Evolutionary conservation across 1,140 invertebrate genomes (phyloP), one percentile per base, ranked within the genome.

Genomic region (Meloidogyne floridensis): DNA sequence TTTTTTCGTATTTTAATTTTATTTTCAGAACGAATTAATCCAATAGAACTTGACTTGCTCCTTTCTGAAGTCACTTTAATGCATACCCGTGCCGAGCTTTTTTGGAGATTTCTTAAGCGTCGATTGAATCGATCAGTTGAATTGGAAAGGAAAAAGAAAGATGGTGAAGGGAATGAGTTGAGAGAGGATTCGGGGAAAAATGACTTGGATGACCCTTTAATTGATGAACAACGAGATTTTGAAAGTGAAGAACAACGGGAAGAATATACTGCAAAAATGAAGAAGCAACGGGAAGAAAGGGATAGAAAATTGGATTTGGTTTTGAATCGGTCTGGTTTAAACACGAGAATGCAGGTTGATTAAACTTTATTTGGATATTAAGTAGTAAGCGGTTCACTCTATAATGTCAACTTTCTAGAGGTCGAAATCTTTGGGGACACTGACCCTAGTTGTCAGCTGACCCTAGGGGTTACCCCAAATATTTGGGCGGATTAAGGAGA

Each of bases 1-100:
- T 13, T 47, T 72, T 43, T 47, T 43, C 9, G 3, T 59, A n/a
- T 70, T 70, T 7, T n/a, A 43, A 65, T 6, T 65, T n/a, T 1
- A 11, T 13, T 47, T 59, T n/a, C 51, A 75, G 82, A 81, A 54
- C 91, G 91, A 85, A 77, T 91, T 75, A 94, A 97, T 91, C 94
- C 96, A 0, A 94, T 95, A 87, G 93, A 95, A 83, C 92, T 97
- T 10, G 97, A 98, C 92, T 92, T 94, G 0, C 91, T 97, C 6
- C 93, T 98, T 71, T 94, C 93, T 18, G 97, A 99, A 91, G 93
- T 98, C 73, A 95, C 95, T 0, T 92, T 98, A 20, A 94, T 98
- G 90, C 96, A 96, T 91, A 94, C 95, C 1, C 92, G 96, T 82
- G 93, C 94, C 54, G 95, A 97, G 90, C 91, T 98, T 0, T 99